These are phyloP conservation scores for Drosophila pallidifrons DNA, from an alignment of 1,140 invertebrate species.

Conservation along the genomic window DNA sequence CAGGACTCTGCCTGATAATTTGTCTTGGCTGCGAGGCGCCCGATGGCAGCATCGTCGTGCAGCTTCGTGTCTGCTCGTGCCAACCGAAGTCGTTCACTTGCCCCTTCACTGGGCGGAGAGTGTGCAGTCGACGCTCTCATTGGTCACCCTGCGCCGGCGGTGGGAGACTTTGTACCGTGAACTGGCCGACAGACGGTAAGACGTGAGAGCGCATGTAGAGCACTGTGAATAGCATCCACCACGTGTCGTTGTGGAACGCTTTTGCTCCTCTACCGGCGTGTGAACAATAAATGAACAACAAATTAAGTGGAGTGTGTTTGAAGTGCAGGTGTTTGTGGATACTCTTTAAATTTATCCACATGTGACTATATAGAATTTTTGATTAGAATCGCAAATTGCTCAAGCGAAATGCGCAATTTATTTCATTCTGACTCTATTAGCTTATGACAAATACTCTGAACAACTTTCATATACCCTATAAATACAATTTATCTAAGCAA, in stretches of 20 bases:
- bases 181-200: not conserved
- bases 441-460: too few relatives aligned
- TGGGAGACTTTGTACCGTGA: conserved; percentile 44
- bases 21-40: conserved; percentile 7
- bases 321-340: not conserved
- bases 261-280: not conserved
- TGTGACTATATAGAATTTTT: too few relatives aligned
- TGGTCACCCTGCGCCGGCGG: conserved; percentile 36
- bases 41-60: conserved; percentile 18
- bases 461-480: too few relatives aligned
- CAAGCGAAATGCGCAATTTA: too few relatives aligned
- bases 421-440: too few relatives aligned
- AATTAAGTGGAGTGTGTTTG: not conserved
- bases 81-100: conserved; percentile 21
- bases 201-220: conserved; percentile 1
- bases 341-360: not conserved
- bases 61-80: not conserved
- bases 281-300: not conserved
- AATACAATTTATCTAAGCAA: too few relatives aligned
- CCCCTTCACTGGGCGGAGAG: conserved; percentile 45
- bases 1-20: conserved; percentile 34
- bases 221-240: conserved; percentile 38
- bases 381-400: too few relatives aligned
- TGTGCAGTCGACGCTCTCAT: conserved; percentile 38
- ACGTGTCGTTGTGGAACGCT: conserved; percentile 44